Evolutionary conservation across 2,113 vertebrate genomes (phyloP).

Genomic region (Lepisosteus oculatus): DNA sequence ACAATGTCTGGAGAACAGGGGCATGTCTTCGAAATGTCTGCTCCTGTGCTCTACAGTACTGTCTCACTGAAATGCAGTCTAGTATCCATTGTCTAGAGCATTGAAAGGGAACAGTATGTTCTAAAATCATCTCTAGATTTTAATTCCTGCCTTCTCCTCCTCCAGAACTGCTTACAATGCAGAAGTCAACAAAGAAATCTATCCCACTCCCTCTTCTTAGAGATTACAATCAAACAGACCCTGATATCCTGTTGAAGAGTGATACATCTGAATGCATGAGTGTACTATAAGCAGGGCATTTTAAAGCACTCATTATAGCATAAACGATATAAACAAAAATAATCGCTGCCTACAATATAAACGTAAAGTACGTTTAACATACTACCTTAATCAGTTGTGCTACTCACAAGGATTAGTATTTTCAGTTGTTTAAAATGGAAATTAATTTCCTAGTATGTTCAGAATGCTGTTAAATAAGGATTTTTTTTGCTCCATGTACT

Average conservation of each 20-base stretch:
- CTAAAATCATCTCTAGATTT: not conserved
- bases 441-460: too few species aligned
- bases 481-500: too few species aligned
- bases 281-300: too few species aligned
- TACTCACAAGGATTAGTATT: too few species aligned
- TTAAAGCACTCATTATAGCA: not conserved
- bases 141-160: not conserved
- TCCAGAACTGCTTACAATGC: not conserved
- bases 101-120: not conserved
- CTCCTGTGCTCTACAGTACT: too few species aligned
- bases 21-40: too few species aligned
- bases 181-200: not conserved
- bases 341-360: slow-evolving; percentile 52
- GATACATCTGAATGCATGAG: not conserved
- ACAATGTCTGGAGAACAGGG: slow-evolving; percentile 35
- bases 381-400: too few species aligned
- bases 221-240: not conserved
- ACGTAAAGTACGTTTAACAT: slow-evolving; percentile 38
- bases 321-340: too few species aligned
- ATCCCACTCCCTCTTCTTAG: not conserved
- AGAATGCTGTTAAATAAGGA: too few species aligned
- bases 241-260: not conserved
- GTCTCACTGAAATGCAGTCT: not conserved
- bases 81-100: too few species aligned
- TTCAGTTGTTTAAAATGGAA: too few species aligned